Percentiles rank a stretch among this genome's conserved stretches.
phyloP scores from a whole-genome alignment of 2,113 vertebrate genomes.

The Panurus biarmicus region DNA sequence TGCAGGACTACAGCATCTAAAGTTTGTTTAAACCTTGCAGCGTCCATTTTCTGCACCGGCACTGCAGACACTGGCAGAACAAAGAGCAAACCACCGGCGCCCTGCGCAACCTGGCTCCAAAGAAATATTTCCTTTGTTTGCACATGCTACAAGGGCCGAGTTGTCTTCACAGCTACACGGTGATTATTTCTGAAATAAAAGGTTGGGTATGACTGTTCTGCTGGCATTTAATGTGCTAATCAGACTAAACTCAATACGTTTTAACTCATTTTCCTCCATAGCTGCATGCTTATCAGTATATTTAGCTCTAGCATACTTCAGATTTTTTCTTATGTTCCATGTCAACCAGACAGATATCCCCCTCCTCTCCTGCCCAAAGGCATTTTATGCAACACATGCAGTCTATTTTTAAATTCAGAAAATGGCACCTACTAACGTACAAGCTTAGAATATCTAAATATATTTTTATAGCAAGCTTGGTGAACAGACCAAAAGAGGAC shows the following conservation, averaged over 20 bases:
- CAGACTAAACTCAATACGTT: constrained; percentile 28
- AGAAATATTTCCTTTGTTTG: constrained; percentile 34
- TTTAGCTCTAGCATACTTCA: constrained; percentile 44
- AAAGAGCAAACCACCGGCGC: not conserved
- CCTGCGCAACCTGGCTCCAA: not conserved
- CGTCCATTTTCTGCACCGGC: not conserved
- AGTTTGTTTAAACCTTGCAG: not conserved
- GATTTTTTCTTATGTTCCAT: constrained; percentile 32
- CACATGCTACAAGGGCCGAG: not conserved
- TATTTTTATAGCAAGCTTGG: constrained; percentile 27
- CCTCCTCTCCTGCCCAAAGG: constrained; percentile 40
- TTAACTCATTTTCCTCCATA: not conserved
- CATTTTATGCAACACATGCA: constrained; percentile 46
- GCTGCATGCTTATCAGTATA: constrained; percentile 34
- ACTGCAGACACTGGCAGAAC: not conserved
- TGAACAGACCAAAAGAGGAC: constrained; percentile 8
- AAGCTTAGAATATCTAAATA: constrained; percentile 47
- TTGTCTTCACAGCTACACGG: not conserved
- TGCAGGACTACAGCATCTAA: not conserved
- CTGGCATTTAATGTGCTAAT: constrained; percentile 45
- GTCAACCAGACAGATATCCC: constrained; percentile 38
- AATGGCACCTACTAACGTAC: constrained; percentile 31
- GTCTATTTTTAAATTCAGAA: constrained; percentile 58
- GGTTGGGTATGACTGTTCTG: not conserved
- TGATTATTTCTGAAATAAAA: constrained; percentile 37